Evolutionary conservation across 2,113 vertebrate species (phyloP).

Genomic region (Sciurus niger): DNA sequence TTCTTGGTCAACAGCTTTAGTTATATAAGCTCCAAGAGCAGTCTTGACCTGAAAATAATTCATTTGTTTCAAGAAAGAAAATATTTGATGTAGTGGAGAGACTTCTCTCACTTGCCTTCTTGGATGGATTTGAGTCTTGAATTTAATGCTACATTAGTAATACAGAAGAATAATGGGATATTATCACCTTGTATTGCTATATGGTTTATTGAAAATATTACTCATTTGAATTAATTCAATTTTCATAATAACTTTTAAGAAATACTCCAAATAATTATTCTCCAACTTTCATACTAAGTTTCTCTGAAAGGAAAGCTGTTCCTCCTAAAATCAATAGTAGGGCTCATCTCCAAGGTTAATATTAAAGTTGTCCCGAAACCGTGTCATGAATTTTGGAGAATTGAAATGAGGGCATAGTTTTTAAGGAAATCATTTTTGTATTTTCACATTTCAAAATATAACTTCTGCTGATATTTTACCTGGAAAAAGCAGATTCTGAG

Average conservation of each 20-base stretch:
- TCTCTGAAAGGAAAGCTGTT: background rate
- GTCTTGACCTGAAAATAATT: slow-evolving; percentile 51
- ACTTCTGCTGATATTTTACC: slow-evolving; percentile 1
- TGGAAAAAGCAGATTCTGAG: background rate
- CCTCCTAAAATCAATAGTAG: background rate
- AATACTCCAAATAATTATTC: background rate
- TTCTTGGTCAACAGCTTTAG: slow-evolving; percentile 20
- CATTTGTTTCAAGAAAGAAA: slow-evolving; percentile 63
- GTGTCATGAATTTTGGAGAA: slow-evolving; percentile 58
- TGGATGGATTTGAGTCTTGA: slow-evolving; percentile 11
- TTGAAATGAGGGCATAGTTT: slow-evolving; percentile 29
- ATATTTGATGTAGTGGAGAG: background rate
- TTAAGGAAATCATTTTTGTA: slow-evolving; percentile 2
- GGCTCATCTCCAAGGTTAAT: background rate
- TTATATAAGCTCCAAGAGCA: slow-evolving; percentile 56
- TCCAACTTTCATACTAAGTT: background rate
- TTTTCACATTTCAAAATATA: slow-evolving; percentile 46
- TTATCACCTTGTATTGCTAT: slow-evolving; percentile 25
- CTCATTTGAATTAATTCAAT: background rate
- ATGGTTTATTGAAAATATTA: slow-evolving; percentile 61
- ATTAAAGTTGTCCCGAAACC: background rate
- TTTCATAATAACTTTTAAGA: slow-evolving; percentile 50
- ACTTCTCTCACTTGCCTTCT: background rate
- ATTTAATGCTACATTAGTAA: slow-evolving; percentile 48
- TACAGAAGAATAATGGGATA: slow-evolving; percentile 40